phyloP scores from a whole-genome alignment of 92 coral and sea anemone genomes.

The Hydrozoanthus gracilis region DNA sequence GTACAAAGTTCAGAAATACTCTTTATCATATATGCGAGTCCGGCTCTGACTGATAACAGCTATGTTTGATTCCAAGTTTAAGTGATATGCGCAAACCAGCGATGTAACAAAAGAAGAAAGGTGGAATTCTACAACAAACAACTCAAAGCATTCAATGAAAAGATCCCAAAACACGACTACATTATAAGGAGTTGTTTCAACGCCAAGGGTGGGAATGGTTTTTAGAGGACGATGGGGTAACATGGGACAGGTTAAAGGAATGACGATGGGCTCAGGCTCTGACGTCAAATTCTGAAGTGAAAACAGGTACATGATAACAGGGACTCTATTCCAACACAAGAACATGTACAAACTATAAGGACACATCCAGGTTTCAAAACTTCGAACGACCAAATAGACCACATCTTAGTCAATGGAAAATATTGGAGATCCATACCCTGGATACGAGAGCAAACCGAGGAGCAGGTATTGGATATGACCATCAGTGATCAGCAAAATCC shows the following conservation, averaged over 20 bases:
- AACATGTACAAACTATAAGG: slow-evolving; percentile 2
- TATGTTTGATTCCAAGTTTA: slow-evolving; percentile 3
- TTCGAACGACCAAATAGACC: slow-evolving; percentile 7
- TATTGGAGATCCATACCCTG: slow-evolving; percentile 2
- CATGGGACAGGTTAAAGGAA: background rate
- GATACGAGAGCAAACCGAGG: background rate
- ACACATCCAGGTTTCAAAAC: background rate
- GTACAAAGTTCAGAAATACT: background rate
- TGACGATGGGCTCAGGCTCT: background rate
- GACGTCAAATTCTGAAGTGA: background rate
- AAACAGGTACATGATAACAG: slow-evolving; percentile 2
- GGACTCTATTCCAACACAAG: slow-evolving; percentile 7
- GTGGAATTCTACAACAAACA: background rate
- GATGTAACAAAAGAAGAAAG: background rate
- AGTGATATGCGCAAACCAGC: background rate
- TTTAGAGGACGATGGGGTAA: slow-evolving; percentile 16
- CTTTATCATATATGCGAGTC: background rate
- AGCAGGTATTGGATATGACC: slow-evolving; percentile 13
- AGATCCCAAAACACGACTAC: background rate
- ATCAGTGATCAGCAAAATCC: slow-evolving; percentile 3
- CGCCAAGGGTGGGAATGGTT: background rate
- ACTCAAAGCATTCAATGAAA: background rate
- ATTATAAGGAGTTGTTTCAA: background rate
- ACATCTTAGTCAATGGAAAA: background rate
- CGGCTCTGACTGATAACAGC: background rate